Base-by-base conservation (phyloP, 2,888 invertebrate species). In the Leptinotarsa peninsularis region DNA sequence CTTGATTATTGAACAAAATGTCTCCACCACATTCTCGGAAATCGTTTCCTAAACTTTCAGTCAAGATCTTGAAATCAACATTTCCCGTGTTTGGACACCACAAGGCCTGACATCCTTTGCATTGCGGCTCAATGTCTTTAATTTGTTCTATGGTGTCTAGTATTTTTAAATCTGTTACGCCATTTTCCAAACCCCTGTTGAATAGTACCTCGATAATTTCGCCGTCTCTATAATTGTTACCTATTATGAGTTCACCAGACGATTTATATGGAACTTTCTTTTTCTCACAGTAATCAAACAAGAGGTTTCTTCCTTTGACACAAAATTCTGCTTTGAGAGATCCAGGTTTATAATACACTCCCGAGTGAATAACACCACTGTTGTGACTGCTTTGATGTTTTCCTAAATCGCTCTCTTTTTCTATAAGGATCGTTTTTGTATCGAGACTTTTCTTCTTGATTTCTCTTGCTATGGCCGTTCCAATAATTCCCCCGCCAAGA, bases 401-500 rank as follows among this genome's bases (percentile, higher is more conserved):
- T 1, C 96, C 98, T 81, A 97, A 89, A 66, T 88, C 87, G 33
- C 90, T 88, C 86, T 99, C 98, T 88, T 98, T 99, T 86, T 98
- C 98, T 60, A 98, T 86, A 14, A 99, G 89, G 21, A 95, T 95
- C 83, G 97, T 91, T 85, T 93, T 94, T 71, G 97, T 88, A 15
- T 90, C 86, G 33, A 96, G 95, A 88, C 95, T 92, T 78, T 94
- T 91, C 23, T 91, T 85, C 27, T 93, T 90, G 75, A 98, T 91
- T 88, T 97, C 95, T 83, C 97, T 91, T 0, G 97, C 98, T 33
- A 97, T 95, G n/a, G 98, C 97, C 80, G 95, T 91, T 4, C 98
- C 98, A 52, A 99, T 94, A 82, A 99, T 98, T 1, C 98, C 98
- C 33, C 97, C 98, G 13, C 98, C 98, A 75, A 98, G 95, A 67